Evolutionary conservation across 2,113 vertebrate genomes (phyloP), one percentile per base, ranked within the genome.

Genomic region (Hepsetus odoe): DNA sequence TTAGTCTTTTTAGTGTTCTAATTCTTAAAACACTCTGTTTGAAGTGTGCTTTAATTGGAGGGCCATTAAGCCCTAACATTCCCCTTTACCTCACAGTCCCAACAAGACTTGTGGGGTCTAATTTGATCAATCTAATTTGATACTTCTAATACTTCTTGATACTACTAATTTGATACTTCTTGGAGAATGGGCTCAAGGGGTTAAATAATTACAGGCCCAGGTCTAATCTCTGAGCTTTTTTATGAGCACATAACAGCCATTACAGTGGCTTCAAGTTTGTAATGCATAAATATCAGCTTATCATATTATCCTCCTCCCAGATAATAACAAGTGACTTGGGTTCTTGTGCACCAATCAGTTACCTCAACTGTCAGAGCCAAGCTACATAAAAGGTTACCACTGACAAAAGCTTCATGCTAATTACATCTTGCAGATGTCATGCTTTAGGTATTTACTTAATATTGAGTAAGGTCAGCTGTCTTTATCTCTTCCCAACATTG

Each of bases 361-460:
- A 13, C 22, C 42, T 38, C n/a, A 44, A 5, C 42, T 14, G 10
- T 22, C 13, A 24, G 33, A 46, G 32, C 55, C 32, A 40, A 44
- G 24, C 20, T 11, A 4, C 26, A 44, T n/a, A 74, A 35, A 77
- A 35, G 35, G 18, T 26, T 18, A 55, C 35, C 53, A 46, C 35
- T 72, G 76, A 75, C 76, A 65, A n/a, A 38, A 26, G 6, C 44
- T 72, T 58, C 22, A 68, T 30, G 13, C 26, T 46, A 70, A 80
- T 73, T 35, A 26, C 59, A 59, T 77, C n/a, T 68, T 64, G 58
- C 59, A 42, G 51, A 53, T 61, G 74, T 80, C 77, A 80, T 74
- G 42, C 74, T 35, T 85, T 79, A 66, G 61, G 74, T 80, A 62
- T 76, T 74, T 65, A 44, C 71, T 72, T 74, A 62, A 65, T 80